A percentile compares a stretch with the other conserved stretches of the same genome.
Evolutionary conservation across 2,113 vertebrate genomes (phyloP).

Genomic region (Parotia lawesii): DNA sequence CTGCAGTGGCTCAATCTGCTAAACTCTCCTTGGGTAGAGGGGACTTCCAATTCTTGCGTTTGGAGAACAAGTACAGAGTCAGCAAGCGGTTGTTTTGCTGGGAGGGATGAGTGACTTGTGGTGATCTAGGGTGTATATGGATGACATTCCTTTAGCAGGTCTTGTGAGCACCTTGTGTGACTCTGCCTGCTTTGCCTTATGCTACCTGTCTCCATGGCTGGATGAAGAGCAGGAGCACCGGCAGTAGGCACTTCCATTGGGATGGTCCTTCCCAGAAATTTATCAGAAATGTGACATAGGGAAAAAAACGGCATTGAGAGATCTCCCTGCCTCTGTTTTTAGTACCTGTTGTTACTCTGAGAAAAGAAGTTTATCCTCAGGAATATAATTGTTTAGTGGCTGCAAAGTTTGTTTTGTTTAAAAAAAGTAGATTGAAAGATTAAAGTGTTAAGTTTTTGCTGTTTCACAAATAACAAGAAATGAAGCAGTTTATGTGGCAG

Average conservation of each 20-base stretch:
- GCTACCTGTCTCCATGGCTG: neutral
- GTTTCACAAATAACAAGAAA: neutral
- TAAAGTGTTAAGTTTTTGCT: neutral
- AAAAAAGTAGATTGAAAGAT: neutral
- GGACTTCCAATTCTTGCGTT: neutral
- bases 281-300: neutral
- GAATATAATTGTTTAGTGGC: neutral
- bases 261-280: neutral
- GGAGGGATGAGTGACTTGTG: neutral
- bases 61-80: neutral
- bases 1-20: neutral
- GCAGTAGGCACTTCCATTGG: neutral
- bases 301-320: neutral
- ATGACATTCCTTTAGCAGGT: neutral
- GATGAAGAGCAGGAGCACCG: neutral
- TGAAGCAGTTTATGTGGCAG: neutral
- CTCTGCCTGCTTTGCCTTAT: neutral
- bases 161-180: neutral
- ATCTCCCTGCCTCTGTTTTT: neutral
- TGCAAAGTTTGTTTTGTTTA: neutral
- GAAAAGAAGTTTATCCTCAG: neutral
- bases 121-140: neutral
- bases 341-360: neutral
- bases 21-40: neutral
- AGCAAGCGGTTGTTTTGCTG: neutral